Evolutionary conservation across 2,888 invertebrate genomes (phyloP).

Genomic region (Ecliptopera silaceata): DNA sequence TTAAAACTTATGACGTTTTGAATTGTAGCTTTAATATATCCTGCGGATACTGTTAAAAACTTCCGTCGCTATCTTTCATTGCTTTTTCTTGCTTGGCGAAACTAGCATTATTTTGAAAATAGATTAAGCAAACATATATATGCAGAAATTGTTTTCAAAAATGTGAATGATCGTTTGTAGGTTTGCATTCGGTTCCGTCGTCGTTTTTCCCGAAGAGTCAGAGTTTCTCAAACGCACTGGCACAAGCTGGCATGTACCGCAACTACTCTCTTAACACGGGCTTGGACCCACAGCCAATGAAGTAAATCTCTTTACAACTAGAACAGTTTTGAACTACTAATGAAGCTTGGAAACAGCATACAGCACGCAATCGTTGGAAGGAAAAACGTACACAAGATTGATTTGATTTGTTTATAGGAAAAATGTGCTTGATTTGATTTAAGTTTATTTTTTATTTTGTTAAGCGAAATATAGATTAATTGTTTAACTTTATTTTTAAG

Average conservation of each 20-base stretch:
- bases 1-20: too few species aligned
- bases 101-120: too few species aligned
- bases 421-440: not conserved
- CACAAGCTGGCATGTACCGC: conserved; percentile 89
- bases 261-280: conserved; percentile 91
- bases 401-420: not conserved
- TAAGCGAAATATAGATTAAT: conserved; percentile 11
- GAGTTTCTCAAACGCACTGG: conserved; percentile 86
- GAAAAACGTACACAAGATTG: not conserved
- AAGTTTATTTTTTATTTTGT: conserved; percentile 27
- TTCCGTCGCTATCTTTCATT: too few species aligned
- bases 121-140: too few species aligned
- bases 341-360: not conserved
- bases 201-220: conserved; percentile 88
- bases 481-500: conserved; percentile 7
- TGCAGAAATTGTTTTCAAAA: conserved; percentile 1
- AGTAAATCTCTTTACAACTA: conserved; percentile 1
- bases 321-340: not conserved
- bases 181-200: conserved; percentile 86
- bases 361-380: not conserved
- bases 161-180: conserved; percentile 51
- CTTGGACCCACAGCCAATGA: conserved; percentile 44
- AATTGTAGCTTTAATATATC: too few species aligned
- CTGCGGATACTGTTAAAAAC: too few species aligned
- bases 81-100: too few species aligned